Evolutionary conservation across 1,140 invertebrate genomes (phyloP), one percentile per base, ranked within the genome.

Genomic region (Lordiphosa clarofinis): DNA sequence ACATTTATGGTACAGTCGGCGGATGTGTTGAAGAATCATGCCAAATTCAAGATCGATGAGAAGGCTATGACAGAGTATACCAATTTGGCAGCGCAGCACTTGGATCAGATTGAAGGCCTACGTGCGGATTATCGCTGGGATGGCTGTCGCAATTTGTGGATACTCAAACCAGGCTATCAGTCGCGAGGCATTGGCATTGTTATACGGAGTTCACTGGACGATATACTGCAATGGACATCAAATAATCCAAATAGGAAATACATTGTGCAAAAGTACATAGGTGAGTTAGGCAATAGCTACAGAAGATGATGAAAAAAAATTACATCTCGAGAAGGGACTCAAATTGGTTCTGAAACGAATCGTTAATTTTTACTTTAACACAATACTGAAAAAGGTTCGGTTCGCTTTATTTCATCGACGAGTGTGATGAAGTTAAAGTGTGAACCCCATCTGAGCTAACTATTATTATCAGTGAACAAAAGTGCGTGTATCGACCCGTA

Each of bases 191-290:
- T 94, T 67, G 97, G 97, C n/a, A 98, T 98, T 33, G 87, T 90
- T 54, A 88, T 92, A 64, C 89, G 89, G 21, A 91, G 89, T 46
- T 89, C 90, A 57, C 75, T 91, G 40, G 88, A 89, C 52, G 90
- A 94, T 9, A 96, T 98, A 63, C 79, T 95, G 71, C 90, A 92
- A 56, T 92, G 90, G 90, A 79, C 91, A 58, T 88, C 92, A 13
- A 88, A 90, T 60, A 90, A 91, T 75, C 89, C 90, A 2, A 93
- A 93, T 57, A 91, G 92, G 58, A 94, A 94, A 89, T 97, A 95
- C 89, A 92, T 98, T 24, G 93, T 97, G 12, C 96, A 98, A 88
- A 98, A 98, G 90, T 98, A 98, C 89, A 97, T 98, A 67, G 96
- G 95, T 96, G 87, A 89, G 78, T 57, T 31, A 7, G 28, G 19